phyloP scores from a whole-genome alignment of 1,140 invertebrate species.

The Aleiodes sp. region DNA sequence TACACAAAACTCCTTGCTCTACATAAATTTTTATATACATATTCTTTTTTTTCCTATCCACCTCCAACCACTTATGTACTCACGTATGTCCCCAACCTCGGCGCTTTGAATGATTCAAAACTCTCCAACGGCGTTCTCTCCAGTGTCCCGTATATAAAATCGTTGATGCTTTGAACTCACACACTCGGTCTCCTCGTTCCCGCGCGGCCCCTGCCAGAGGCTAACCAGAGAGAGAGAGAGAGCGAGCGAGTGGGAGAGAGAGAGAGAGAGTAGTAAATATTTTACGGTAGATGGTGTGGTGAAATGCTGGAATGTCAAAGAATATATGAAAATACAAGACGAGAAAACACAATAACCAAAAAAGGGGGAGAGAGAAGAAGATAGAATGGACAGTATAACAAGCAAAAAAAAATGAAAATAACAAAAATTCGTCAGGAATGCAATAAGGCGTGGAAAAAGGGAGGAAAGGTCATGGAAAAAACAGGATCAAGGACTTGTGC shows the following conservation, averaged over 20 bases:
- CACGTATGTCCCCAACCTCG: background rate
- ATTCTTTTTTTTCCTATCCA: slow-evolving; percentile 5
- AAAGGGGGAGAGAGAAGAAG: background rate
- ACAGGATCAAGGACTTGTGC: background rate
- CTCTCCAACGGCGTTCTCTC: background rate
- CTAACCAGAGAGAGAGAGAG: no score
- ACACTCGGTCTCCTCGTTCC: background rate
- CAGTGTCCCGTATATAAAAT: slow-evolving; percentile 11
- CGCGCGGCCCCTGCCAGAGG: no score
- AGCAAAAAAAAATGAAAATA: no score
- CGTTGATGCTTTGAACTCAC: background rate
- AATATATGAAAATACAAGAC: background rate
- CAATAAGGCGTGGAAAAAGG: background rate
- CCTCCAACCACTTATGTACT: background rate
- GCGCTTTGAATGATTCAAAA: slow-evolving; percentile 14
- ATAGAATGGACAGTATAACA: background rate
- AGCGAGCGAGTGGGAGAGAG: no score
- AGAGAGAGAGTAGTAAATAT: background rate
- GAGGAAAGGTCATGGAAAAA: background rate
- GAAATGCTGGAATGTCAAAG: background rate
- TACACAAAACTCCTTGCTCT: background rate
- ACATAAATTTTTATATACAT: no score
- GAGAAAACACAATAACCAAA: background rate
- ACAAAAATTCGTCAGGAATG: background rate
- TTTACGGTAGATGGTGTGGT: background rate